Evolutionary conservation across 2,888 invertebrate genomes (phyloP), one percentile per base, ranked within the genome.

Genomic region (Polydesmus complanatus): DNA sequence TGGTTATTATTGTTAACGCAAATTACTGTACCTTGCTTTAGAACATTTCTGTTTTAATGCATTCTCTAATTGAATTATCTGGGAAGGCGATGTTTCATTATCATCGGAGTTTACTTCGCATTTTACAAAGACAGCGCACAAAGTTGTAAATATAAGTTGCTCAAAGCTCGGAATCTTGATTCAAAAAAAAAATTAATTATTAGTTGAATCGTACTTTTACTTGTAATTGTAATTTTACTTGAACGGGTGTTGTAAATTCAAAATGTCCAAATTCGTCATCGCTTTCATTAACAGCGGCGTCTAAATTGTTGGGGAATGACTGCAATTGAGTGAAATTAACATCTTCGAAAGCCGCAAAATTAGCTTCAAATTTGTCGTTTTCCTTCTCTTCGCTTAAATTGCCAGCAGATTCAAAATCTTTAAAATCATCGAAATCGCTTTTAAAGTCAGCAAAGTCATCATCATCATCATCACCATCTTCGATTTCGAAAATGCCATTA

Each of bases 361-460:
- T 22, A 21, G n/a, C 22, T 21, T n/a, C 51, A 21, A 51, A 51
- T 51, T 11, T 18, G 11, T 47, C 48, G 48, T 47, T 18, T 11
- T 18, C 18, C 48, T 14, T 11, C 11, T 11, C 19, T 5, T 51
- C 51, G n/a, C 22, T 51, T 18, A n/a, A 47, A 47, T 18, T 47
- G 18, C 18, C 48, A 51, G 22, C 22, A n/a, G 51, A 8, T 51
- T 51, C 51, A 51, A 51, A n/a, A 8, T 5, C 19, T 21, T 21
- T 3, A 21, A 21, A 51, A 51, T n/a, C n/a, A 51, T 21, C 22
- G n/a, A 21, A 21, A n/a, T 51, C 22, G 5, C 19, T 19, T 19
- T 8, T 19, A 53, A 58, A 58, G n/a, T 58, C 25, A 21, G 26
- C 59, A 26, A 58, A 58, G 3, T 25, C 58, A n/a, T 58, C 53